Evolutionary conservation across 2,888 invertebrate genomes (phyloP).

Genomic region (Mayetiola destructor): DNA sequence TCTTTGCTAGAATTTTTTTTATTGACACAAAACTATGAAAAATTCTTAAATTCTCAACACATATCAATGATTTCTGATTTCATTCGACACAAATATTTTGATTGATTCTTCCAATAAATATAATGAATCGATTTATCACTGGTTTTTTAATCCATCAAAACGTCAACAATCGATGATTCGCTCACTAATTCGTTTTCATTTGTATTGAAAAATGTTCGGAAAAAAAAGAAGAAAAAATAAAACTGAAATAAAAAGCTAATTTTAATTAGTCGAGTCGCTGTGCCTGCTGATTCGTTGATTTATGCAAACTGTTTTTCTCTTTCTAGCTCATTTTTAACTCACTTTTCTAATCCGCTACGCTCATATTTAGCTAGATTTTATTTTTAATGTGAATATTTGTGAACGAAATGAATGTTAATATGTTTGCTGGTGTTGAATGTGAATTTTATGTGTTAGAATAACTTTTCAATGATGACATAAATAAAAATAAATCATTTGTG

Average conservation of each 20-base stretch:
- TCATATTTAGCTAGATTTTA: too few relatives aligned
- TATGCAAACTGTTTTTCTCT: not conserved
- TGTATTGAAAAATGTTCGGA: not conserved
- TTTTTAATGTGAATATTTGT: too few relatives aligned
- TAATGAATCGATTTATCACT: too few relatives aligned
- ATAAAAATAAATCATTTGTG: not conserved
- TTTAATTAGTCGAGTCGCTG: not conserved
- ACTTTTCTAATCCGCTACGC: too few relatives aligned
- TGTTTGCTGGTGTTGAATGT: too few relatives aligned
- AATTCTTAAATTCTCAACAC: too few relatives aligned
- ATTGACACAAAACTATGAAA: not conserved
- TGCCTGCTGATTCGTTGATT: not conserved
- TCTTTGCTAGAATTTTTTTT: too few relatives aligned
- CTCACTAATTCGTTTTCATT: not conserved
- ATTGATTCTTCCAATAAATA: too few relatives aligned
- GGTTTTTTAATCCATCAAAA: not conserved
- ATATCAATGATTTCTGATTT: too few relatives aligned
- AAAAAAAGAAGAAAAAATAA: not conserved
- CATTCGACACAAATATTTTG: too few relatives aligned
- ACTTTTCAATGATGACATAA: slow-evolving; percentile 11
- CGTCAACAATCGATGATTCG: not conserved
- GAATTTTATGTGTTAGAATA: not conserved
- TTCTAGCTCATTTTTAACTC: not conserved
- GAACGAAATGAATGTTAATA: too few relatives aligned
- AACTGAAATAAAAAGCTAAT: too few relatives aligned